Base-by-base conservation (phyloP, 37 sponge, comb jelly and placozoan species). In the Spongia lamella region DNA sequence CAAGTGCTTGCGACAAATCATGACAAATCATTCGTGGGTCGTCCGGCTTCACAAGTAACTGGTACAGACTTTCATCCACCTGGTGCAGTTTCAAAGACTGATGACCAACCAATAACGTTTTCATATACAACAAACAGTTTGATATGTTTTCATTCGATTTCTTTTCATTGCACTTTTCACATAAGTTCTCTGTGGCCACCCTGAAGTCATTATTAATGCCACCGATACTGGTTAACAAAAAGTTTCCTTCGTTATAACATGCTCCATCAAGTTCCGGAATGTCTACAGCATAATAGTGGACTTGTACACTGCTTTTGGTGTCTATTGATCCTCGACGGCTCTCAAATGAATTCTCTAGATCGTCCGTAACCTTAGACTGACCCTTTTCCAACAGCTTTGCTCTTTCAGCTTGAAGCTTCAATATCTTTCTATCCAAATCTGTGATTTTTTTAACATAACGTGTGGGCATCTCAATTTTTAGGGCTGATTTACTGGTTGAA, bases 361-460 rank as follows among this genome's bases (percentile, higher is more conserved):
- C 38, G 39, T 22, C 39, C 47, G 7, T 58, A 39, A 15, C 56
- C 14, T 43, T 43, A 13, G 47, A 43, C 9, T 43, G 47, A 43
- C 47, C 83, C 22, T 67, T 65, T 30, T 70, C 40, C 35, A 88
- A 47, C 7, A 88, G 35, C 32, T 78, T 77, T 21, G 83, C 68
- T 65, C 79, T 52, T 54, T 83, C 83, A 56, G 89, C 78, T 16
- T 82, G 67, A 0, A 88, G 62, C 47, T 88, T 78, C 26, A 82
- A 54, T 15, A 88, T 78, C 53, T 78, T 70, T 68, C 73, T 72
- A 73, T 88, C 89, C 27, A 88, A 19, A 15, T 78, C 66, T 16
- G 14, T 61, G 26, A 85, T 79, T 26, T 73, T 53, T 24, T 72
- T 47, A 25, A 57, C 74, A 38, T 58, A 65, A 47, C 55, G 60